These are phyloP conservation scores for Sarcophaga peregrina DNA, from an alignment of 1,140 invertebrate genomes.

Conservation along the genomic window DNA sequence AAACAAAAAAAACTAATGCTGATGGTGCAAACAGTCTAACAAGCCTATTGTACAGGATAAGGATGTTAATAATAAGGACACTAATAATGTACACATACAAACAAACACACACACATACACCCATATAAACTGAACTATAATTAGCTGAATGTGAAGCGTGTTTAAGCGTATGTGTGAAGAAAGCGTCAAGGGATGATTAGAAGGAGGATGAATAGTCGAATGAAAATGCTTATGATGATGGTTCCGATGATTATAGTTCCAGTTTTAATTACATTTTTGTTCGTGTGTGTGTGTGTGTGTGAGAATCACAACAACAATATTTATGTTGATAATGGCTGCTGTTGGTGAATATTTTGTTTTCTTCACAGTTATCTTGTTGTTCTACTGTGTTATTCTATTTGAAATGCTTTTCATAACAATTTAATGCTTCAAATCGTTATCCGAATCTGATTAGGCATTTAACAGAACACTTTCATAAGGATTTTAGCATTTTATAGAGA, in stretches of 20 bases:
- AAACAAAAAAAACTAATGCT: conserved; percentile 17
- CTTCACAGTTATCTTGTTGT: conserved; percentile 8
- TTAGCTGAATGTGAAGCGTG: no score
- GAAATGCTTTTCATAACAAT: conserved; percentile 22
- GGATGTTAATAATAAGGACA: conserved; percentile 40
- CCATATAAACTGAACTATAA: no score
- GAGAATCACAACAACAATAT: conserved; percentile 4
- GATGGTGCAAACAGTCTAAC: conserved; percentile 30
- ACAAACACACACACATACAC: no score
- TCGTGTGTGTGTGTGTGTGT: background rate
- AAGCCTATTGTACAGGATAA: conserved; percentile 29
- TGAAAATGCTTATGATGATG: background rate
- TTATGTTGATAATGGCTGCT: conserved; percentile 28
- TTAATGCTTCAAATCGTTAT: conserved; percentile 9
- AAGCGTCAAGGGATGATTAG: no score
- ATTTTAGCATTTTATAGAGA: no score
- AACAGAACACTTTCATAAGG: background rate
- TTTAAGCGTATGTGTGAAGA: no score
- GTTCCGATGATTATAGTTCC: background rate
- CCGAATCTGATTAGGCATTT: conserved; percentile 32
- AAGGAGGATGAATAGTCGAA: no score
- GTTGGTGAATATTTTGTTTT: background rate
- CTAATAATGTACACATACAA: background rate
- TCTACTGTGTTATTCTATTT: background rate
- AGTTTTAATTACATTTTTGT: background rate